Conservation (phyloP, 1,140 invertebrate genomes). For the Macrosteles quadrilineatus region DNA sequence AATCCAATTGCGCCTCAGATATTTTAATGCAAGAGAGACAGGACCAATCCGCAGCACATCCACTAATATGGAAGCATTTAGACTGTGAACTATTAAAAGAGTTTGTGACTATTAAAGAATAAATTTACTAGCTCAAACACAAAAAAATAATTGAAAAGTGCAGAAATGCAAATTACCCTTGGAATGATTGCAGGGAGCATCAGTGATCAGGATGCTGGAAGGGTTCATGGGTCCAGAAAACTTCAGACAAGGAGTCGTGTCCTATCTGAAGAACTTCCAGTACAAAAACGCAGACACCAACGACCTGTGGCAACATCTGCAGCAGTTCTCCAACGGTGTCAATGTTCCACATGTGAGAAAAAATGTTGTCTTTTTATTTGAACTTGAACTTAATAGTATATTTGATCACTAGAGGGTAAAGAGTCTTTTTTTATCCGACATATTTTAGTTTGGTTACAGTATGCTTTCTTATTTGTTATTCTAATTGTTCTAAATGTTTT, state of each 20-base stretch:
- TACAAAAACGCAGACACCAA: conserved; percentile 78
- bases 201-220: conserved; percentile 88
- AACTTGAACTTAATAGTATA: too few species aligned
- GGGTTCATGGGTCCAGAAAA: conserved; percentile 73
- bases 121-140: not conserved
- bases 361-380: too few species aligned
- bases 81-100: not conserved
- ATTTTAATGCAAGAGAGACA: too few species aligned
- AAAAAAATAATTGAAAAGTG: not conserved
- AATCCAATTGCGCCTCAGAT: too few species aligned
- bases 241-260: conserved; percentile 69
- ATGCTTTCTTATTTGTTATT: too few species aligned
- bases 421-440: too few species aligned
- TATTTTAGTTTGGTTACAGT: too few species aligned
- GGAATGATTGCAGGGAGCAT: conserved; percentile 70
- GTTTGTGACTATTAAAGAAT: not conserved
- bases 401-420: too few species aligned
- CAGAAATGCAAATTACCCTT: too few species aligned
- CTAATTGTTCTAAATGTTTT: too few species aligned
- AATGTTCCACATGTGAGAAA: conserved; percentile 5
- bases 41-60: too few species aligned
- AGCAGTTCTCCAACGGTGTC: conserved; percentile 50
- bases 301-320: conserved; percentile 70
- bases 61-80: too few species aligned
- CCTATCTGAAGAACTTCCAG: conserved; percentile 69